These are phyloP conservation scores for Ganaspis sp. DNA, from an alignment of 1,140 invertebrate species.

Conservation along the genomic window DNA sequence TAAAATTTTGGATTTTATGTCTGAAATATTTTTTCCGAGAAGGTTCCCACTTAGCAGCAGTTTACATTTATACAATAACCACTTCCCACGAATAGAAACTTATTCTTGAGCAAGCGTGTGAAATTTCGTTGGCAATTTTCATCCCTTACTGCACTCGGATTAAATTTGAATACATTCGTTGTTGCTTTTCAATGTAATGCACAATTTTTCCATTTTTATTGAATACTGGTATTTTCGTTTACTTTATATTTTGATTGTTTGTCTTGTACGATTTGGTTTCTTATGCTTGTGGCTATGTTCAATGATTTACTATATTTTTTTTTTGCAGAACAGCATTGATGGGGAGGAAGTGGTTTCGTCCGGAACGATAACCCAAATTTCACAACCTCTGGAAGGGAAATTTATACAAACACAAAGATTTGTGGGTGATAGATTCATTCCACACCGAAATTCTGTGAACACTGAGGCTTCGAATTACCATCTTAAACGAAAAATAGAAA, in stretches of 20 bases:
- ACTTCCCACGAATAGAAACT: not conserved
- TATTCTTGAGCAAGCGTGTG: not conserved
- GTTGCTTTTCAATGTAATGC: no score
- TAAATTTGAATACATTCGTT: not conserved
- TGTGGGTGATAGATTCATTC: conserved; percentile 60
- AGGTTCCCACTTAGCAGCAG: not conserved
- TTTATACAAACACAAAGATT: not conserved
- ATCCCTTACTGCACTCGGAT: not conserved
- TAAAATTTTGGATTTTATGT: conserved; percentile 65
- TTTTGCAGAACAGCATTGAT: not conserved
- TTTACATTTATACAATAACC: not conserved
- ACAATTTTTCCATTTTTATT: no score
- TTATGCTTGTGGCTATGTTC: no score
- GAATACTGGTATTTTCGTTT: no score
- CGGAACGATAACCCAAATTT: not conserved
- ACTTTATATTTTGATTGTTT: no score
- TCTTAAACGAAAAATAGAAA: conserved; percentile 15
- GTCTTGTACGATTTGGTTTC: no score
- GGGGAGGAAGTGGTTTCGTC: not conserved
- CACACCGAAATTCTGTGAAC: conserved; percentile 40
- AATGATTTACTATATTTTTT: no score
- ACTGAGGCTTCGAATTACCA: conserved; percentile 48
- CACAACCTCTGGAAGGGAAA: not conserved
- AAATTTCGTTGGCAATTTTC: conserved; percentile 3
- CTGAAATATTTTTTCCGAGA: conserved; percentile 48